A percentile compares a stretch with the other conserved stretches of the same genome.
Evolutionary conservation across 2,797 vertebrate genomes (phyloP).

Genomic region (Leptodactylus fallax): DNA sequence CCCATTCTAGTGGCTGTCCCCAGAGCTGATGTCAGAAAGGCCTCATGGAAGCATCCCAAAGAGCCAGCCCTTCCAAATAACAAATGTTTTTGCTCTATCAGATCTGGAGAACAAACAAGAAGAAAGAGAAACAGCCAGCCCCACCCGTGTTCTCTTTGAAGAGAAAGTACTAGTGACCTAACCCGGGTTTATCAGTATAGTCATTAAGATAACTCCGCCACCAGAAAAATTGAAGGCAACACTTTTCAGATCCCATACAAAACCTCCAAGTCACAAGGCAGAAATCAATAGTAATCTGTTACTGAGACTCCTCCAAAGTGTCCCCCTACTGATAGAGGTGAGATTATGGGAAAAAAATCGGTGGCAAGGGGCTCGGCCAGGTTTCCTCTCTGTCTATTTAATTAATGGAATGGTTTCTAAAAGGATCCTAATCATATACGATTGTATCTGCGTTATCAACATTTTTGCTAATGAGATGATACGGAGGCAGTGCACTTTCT

Average conservation of each 20-base stretch:
- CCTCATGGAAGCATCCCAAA: slow-evolving; percentile 69
- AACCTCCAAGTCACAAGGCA: slow-evolving; percentile 76
- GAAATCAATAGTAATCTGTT: slow-evolving; percentile 81
- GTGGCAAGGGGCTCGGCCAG: slow-evolving; percentile 76
- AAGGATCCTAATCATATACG: slow-evolving; percentile 85
- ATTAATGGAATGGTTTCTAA: slow-evolving; percentile 87
- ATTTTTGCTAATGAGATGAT: slow-evolving; percentile 85
- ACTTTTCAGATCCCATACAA: slow-evolving; percentile 76
- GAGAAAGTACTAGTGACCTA: slow-evolving; percentile 78
- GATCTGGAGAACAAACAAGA: slow-evolving; percentile 76
- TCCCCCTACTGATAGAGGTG: slow-evolving; percentile 78
- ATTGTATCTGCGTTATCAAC: slow-evolving; percentile 85
- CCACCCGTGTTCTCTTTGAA: slow-evolving; percentile 76
- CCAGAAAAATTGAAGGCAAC: slow-evolving; percentile 77
- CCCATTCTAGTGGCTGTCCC: slow-evolving; percentile 27
- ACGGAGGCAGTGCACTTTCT: slow-evolving; percentile 79
- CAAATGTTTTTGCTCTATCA: slow-evolving; percentile 76
- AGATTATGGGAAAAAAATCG: slow-evolving; percentile 78
- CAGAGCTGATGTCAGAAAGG: slow-evolving; percentile 51
- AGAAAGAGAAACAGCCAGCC: slow-evolving; percentile 57
- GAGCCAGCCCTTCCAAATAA: slow-evolving; percentile 74
- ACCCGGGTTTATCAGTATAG: slow-evolving; percentile 77
- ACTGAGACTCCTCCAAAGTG: slow-evolving; percentile 77
- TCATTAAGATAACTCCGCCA: slow-evolving; percentile 78
- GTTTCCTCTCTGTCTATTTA: slow-evolving; percentile 82